Conservation (phyloP, 2,797 vertebrate species). For the Catamblyrhynchus diadema region DNA sequence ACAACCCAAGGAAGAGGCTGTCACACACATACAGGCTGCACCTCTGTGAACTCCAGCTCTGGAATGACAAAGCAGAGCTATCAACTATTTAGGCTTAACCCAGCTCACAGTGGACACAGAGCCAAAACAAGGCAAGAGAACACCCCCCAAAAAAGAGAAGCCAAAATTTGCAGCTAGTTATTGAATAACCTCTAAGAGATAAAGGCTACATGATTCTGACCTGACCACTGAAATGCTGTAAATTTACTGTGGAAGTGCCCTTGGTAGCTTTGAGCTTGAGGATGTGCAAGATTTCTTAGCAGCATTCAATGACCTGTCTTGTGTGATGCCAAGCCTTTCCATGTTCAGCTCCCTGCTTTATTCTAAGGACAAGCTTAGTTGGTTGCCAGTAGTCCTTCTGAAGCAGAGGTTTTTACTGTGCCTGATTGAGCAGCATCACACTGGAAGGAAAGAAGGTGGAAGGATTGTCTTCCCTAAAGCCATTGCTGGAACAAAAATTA, state of each 20-base stretch:
- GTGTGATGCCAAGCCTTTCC: neutral
- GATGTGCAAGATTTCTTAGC: neutral
- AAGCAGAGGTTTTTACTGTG: neutral
- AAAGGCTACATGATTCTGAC: neutral
- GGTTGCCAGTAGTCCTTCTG: neutral
- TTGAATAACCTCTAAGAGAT: neutral
- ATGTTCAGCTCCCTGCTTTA: neutral
- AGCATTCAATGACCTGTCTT: neutral
- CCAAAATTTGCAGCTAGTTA: neutral
- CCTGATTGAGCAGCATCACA: neutral
- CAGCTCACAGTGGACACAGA: neutral
- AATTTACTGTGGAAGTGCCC: neutral
- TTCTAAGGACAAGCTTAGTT: neutral
- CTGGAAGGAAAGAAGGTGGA: neutral
- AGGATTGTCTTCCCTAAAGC: neutral
- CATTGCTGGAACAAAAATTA: neutral
- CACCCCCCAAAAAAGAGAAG: rapidly evolving
- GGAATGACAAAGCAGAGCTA: neutral
- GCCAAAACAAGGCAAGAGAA: neutral
- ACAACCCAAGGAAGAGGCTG: neutral
- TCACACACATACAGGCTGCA: neutral
- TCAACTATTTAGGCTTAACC: neutral
- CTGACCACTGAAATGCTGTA: neutral
- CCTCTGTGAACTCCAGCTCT: neutral
- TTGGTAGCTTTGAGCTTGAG: neutral